Base-by-base conservation (phyloP, 2,888 invertebrate genomes). In the Nesidiocoris tenuis region DNA sequence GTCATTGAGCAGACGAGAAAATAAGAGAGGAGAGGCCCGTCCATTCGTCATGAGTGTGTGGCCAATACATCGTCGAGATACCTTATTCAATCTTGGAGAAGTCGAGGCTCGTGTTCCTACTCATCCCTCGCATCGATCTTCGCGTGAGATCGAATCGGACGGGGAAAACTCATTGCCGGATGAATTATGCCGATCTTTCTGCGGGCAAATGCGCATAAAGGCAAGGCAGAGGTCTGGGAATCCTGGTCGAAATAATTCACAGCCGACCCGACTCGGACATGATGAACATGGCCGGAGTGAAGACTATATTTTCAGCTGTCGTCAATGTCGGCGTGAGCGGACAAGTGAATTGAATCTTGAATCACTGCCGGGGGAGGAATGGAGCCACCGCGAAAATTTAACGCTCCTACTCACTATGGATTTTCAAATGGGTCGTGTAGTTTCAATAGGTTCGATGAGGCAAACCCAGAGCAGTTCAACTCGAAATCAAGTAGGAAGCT, bases 91-190 rank as follows among this genome's bases (percentile, higher is more conserved):
- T 63, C 3, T 64, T 24, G 23, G n/a, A 24, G 24, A 24, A 24
- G 23, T 23, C 17, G 64, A 39, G 39, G 24, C 23, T n/a, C 24
- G 23, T 23, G 64, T 23, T 64, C 64, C n/a, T 16, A 64, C 64
- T 24, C 64, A 16, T 63, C 1, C 63, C 16, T 2, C 17, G 19
- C 65, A 65, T 65, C 39, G 17, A 65, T 65, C 65, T 65, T 65
- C 19, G 23, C 1, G 39, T 18, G 39, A 65, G 65, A 65, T 65
- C 65, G 65, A 1, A 65, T 65, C 65, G 65, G 65, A 65, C 65
- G 17, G 65, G 63, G 23, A 23, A 39, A 65, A 65, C 39, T 25
- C 39, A 39, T 65, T 65, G 64, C 65, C 9, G 25, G 25, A 65
- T 39, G 65, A 65, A 39, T 65, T 65, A 65, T 65, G 25, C 21